A percentile compares a stretch with the other conserved stretches of the same genome.
phyloP scores from a whole-genome alignment of 1,140 invertebrate species.

The Lepidurus packardi region DNA sequence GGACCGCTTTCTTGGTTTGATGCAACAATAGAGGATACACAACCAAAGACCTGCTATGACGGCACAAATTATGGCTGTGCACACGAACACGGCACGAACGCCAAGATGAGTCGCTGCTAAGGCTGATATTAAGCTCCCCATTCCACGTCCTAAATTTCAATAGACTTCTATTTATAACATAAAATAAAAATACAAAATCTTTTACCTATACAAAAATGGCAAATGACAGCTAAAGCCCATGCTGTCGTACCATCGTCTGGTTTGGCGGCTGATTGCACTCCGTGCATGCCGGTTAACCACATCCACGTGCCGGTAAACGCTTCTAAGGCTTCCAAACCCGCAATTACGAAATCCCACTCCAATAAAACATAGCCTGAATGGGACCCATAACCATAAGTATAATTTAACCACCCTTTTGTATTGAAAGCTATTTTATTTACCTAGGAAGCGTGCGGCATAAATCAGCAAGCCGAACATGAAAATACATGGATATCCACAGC shows the following conservation, averaged over 20 bases:
- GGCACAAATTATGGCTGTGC: conserved; percentile 25
- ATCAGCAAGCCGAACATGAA: conserved; percentile 31
- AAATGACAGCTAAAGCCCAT: conserved; percentile 32
- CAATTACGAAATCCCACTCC: background rate
- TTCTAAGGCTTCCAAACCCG: conserved; percentile 29
- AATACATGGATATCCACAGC: conserved; percentile 31
- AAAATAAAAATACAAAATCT: background rate
- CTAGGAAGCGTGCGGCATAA: conserved; percentile 31
- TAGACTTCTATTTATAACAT: conserved; percentile 15
- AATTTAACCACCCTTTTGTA: background rate
- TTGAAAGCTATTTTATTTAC: background rate
- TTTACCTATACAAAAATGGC: conserved; percentile 32
- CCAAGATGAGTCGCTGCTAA: conserved; percentile 24
- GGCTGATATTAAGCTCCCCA: conserved; percentile 26
- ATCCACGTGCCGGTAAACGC: conserved; percentile 29
- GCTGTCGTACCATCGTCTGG: conserved; percentile 3
- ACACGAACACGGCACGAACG: background rate
- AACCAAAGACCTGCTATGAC: conserved; percentile 24
- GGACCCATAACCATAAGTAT: background rate
- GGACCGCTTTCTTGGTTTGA: conserved; percentile 5
- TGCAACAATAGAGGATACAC: background rate
- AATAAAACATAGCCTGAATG: conserved; percentile 27
- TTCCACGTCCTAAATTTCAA: conserved; percentile 23
- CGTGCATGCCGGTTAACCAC: conserved; percentile 26
- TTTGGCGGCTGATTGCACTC: background rate